Conservation (phyloP, 2,888 invertebrate species). For the Anaspis maculata region DNA sequence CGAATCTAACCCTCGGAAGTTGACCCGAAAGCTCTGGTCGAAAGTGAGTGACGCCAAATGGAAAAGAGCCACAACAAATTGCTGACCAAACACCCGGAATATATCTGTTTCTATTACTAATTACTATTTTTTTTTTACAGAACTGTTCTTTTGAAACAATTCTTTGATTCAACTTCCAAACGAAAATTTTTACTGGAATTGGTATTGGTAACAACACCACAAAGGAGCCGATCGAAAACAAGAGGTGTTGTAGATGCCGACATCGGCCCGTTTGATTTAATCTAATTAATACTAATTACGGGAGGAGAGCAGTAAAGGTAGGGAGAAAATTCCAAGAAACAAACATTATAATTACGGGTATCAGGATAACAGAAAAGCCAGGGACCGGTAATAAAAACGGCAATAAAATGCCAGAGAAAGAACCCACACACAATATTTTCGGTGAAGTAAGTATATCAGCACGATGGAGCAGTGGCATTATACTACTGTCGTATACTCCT, state of each 20-base stretch:
- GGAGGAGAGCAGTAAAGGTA: slow-evolving; percentile 7
- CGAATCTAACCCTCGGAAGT: slow-evolving; percentile 5
- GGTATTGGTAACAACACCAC: no score
- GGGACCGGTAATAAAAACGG: slow-evolving; percentile 22
- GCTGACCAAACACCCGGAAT: no score
- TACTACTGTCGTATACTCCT: slow-evolving; percentile 8
- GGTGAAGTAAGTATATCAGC: not conserved
- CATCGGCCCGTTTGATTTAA: slow-evolving; percentile 6
- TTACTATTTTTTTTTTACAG: no score
- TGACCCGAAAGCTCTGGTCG: slow-evolving; percentile 6
- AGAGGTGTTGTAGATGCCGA: no score
- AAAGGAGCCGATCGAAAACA: no score
- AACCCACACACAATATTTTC: slow-evolving; percentile 10
- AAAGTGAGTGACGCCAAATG: no score
- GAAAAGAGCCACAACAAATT: no score
- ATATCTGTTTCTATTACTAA: no score
- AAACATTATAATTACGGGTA: slow-evolving; percentile 25
- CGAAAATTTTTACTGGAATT: no score
- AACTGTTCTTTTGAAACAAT: no score
- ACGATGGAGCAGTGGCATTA: slow-evolving; percentile 3
- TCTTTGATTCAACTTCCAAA: no score
- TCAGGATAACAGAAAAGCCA: slow-evolving; percentile 21
- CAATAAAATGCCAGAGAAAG: slow-evolving; percentile 21
- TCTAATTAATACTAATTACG: slow-evolving; percentile 28
- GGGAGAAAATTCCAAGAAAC: slow-evolving; percentile 23